Conservation (phyloP, 2,888 invertebrate genomes). For the Cerceris rybyensis region DNA sequence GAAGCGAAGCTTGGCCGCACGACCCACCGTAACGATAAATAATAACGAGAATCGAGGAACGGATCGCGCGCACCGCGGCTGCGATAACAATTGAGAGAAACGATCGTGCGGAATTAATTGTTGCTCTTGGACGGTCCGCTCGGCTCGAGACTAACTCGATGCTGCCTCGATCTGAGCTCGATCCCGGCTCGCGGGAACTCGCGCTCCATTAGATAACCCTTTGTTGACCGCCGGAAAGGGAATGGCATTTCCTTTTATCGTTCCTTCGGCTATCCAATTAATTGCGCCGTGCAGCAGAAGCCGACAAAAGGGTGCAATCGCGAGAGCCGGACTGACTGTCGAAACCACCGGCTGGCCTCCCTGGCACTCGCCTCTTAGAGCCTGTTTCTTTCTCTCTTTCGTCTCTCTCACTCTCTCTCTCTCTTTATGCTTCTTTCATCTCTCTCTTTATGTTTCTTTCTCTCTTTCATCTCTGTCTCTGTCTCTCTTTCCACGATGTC, state of each 20-base stretch:
- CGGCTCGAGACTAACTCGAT: neutral
- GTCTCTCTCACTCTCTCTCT: no score
- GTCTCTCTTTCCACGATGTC: no score
- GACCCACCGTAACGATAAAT: constrained; percentile 32
- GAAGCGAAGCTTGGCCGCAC: no score
- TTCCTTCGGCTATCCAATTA: constrained; percentile 55
- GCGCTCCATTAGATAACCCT: constrained; percentile 49
- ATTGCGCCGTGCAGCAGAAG: constrained; percentile 37
- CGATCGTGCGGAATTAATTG: constrained; percentile 53
- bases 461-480: no score
- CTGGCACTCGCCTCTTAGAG: constrained; percentile 35
- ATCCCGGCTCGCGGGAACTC: neutral
- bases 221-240: constrained; percentile 52
- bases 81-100: constrained; percentile 35
- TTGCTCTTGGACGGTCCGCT: constrained; percentile 12
- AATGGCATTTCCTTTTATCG: constrained; percentile 65
- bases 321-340: constrained; percentile 41
- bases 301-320: constrained; percentile 59
- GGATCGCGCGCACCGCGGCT: neutral
- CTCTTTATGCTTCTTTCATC: no score
- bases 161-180: neutral
- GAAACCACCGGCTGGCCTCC: constrained; percentile 35
- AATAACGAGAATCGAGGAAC: constrained; percentile 18
- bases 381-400: neutral
- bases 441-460: no score